phyloP scores from a whole-genome alignment of 92 coral and sea anemone species.

The Phenganax marumi region DNA sequence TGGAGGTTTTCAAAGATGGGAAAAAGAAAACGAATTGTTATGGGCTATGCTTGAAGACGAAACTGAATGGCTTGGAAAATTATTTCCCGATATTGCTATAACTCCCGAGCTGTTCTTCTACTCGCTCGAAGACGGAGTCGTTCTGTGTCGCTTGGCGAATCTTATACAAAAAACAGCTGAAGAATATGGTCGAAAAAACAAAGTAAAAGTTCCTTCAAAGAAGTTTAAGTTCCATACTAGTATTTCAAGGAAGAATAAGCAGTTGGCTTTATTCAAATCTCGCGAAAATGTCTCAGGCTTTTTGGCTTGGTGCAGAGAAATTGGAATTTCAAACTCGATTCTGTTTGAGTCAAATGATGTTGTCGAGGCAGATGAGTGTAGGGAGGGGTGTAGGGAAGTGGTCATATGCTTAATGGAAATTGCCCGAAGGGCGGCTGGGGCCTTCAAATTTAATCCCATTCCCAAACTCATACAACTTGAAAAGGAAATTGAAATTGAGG shows the following conservation, averaged over 20 bases:
- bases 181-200: slow-evolving; percentile 59
- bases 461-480: slow-evolving; percentile 89
- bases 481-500: slow-evolving; percentile 94
- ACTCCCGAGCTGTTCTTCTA: slow-evolving; percentile 91
- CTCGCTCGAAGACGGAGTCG: slow-evolving; percentile 90
- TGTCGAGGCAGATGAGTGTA: slow-evolving; percentile 89
- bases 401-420: slow-evolving; percentile 97
- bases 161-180: slow-evolving; percentile 90
- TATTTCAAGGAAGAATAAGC: slow-evolving; percentile 62
- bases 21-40: slow-evolving; percentile 92
- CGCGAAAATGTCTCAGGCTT: slow-evolving; percentile 95
- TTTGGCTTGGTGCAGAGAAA: slow-evolving; percentile 95
- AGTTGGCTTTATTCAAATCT: slow-evolving; percentile 82
- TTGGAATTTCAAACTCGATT: slow-evolving; percentile 89
- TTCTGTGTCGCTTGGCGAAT: slow-evolving; percentile 90
- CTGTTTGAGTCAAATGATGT: slow-evolving; percentile 97
- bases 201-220: slow-evolving; percentile 71
- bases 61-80: slow-evolving; percentile 80
- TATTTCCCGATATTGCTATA: slow-evolving; percentile 81
- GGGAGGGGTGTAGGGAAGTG: slow-evolving; percentile 93
- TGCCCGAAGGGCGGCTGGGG: slow-evolving; percentile 67
- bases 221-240: slow-evolving; percentile 64
- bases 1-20: slow-evolving; percentile 93
- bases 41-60: slow-evolving; percentile 99
- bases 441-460: slow-evolving; percentile 71